A percentile compares a stretch with the other conserved stretches of the same genome.
These are phyloP conservation scores for Mythimna ferrago DNA, from an alignment of 2,888 invertebrate species.

Conservation along the genomic window DNA sequence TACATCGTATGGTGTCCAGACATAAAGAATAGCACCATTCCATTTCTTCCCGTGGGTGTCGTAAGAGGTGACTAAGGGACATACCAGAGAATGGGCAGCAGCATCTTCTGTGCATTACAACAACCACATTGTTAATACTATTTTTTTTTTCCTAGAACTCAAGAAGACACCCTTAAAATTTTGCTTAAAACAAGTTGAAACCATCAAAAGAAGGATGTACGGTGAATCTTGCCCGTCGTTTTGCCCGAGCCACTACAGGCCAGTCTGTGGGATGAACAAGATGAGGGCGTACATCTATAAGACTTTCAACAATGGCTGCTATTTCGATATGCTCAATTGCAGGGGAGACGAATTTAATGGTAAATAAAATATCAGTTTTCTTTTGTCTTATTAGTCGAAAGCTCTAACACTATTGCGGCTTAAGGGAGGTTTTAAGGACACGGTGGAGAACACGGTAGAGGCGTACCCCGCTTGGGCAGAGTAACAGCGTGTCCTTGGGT, in stretches of 20 bases:
- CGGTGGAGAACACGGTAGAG: too few species aligned
- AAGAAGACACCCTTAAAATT: conserved; percentile 72
- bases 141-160: conserved; percentile 66
- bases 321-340: conserved; percentile 84
- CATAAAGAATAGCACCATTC: too few species aligned
- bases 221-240: conserved; percentile 83
- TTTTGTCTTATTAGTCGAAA: not conserved
- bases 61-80: too few species aligned
- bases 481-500: too few species aligned
- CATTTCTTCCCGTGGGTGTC: too few species aligned
- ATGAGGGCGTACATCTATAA: conserved; percentile 75
- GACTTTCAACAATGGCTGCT: conserved; percentile 82
- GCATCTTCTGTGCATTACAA: too few species aligned
- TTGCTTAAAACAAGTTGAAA: conserved; percentile 71
- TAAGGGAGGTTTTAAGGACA: too few species aligned
- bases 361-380: conserved; percentile 9
- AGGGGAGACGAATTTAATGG: conserved; percentile 78
- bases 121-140: too few species aligned
- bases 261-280: conserved; percentile 81
- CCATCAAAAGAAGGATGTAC: conserved; percentile 68
- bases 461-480: too few species aligned
- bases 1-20: too few species aligned
- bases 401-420: too few species aligned
- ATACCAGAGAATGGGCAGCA: too few species aligned
- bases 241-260: conserved; percentile 82